These are phyloP conservation scores for Apus apus DNA, from an alignment of 2,113 vertebrate species.

Conservation along the genomic window DNA sequence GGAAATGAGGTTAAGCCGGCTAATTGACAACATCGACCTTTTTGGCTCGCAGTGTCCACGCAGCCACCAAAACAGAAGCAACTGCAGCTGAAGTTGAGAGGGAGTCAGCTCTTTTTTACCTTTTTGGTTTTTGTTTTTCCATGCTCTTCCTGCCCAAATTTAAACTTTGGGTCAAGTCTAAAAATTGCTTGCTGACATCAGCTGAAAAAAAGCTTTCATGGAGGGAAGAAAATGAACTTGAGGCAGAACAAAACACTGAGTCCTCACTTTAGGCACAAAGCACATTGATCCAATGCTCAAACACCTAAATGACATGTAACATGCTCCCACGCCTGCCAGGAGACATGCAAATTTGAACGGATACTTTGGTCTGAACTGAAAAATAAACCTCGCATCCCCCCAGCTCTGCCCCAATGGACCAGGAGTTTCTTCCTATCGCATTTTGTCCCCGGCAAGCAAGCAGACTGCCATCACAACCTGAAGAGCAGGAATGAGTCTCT, in stretches of 20 bases:
- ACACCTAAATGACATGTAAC: neutral
- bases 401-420: neutral
- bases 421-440: neutral
- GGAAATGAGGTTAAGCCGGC: constrained; percentile 60
- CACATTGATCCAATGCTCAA: neutral
- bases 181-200: neutral
- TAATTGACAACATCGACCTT: constrained; percentile 62
- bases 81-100: neutral
- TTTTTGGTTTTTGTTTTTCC: neutral
- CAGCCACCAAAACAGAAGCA: constrained; percentile 59
- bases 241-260: neutral
- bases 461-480: neutral
- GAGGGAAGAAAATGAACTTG: neutral
- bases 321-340: neutral
- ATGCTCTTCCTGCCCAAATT: neutral
- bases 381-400: neutral
- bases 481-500: neutral
- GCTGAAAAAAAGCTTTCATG: neutral
- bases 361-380: neutral
- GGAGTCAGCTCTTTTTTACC: neutral
- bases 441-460: neutral
- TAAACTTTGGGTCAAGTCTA: constrained; percentile 1
- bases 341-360: neutral
- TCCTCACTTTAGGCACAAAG: neutral
- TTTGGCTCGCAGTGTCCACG: neutral